A percentile compares a stretch with the other conserved stretches of the same genome.
These are phyloP conservation scores for Parazoanthus swiftii DNA, from an alignment of 92 coral and sea anemone genomes.

Conservation along the genomic window DNA sequence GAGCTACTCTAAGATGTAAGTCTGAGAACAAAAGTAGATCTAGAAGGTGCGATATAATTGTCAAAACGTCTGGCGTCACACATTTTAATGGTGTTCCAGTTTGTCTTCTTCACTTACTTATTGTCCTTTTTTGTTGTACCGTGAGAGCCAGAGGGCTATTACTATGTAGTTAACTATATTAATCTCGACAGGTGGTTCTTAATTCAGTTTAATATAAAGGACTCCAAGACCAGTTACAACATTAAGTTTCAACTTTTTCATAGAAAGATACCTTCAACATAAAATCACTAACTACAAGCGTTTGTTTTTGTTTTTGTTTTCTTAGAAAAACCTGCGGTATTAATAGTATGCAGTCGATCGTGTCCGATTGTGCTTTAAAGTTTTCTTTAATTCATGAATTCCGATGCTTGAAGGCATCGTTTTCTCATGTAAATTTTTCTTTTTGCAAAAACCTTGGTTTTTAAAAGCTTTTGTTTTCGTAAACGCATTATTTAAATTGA, in stretches of 20 bases:
- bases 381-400: background rate
- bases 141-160: background rate
- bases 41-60: too few species aligned
- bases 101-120: too few species aligned
- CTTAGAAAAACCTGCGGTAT: background rate
- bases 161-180: background rate
- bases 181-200: background rate
- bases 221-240: background rate
- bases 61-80: too few species aligned
- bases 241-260: too few species aligned
- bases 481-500: background rate
- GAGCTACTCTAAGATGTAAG: background rate
- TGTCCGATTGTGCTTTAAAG: background rate
- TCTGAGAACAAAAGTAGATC: background rate
- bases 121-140: background rate
- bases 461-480: too few species aligned
- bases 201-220: background rate
- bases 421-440: too few species aligned
- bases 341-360: background rate
- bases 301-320: too few species aligned
- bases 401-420: background rate
- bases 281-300: too few species aligned
- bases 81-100: background rate
- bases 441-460: background rate
- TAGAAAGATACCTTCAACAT: too few species aligned